Evolutionary conservation across 2,888 invertebrate species (phyloP).

Genomic region (Drosophila imparisetae): DNA sequence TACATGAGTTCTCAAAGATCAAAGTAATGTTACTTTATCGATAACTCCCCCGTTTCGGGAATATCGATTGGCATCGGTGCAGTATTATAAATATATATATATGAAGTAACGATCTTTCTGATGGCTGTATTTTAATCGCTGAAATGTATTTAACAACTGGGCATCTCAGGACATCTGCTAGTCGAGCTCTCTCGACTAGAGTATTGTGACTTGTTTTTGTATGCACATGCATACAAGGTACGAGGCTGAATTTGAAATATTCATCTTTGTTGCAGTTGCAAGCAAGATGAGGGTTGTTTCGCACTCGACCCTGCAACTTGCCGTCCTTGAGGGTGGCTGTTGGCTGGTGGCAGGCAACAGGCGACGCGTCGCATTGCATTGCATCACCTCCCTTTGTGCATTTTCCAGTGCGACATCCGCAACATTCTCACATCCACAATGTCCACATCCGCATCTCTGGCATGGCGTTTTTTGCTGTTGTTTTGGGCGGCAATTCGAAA

Average conservation of each 20-base stretch:
- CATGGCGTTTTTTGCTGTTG: constrained; percentile 31
- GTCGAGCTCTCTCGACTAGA: background rate
- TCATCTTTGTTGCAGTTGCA: constrained; percentile 56
- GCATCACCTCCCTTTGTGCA: constrained; percentile 59
- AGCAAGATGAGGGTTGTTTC: constrained; percentile 60
- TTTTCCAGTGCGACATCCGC: constrained; percentile 54
- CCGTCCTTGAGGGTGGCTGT: constrained; percentile 61
- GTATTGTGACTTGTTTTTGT: background rate
- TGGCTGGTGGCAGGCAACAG: constrained; percentile 64
- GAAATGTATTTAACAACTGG: background rate
- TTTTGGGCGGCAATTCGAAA: constrained; percentile 70
- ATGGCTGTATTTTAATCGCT: background rate
- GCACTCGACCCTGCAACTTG: constrained; percentile 14
- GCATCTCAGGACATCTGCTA: background rate
- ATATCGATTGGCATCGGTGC: background rate
- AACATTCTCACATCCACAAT: constrained; percentile 3
- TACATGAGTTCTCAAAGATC: background rate
- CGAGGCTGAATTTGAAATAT: constrained; percentile 62
- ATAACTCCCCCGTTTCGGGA: background rate
- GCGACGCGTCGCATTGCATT: constrained; percentile 31
- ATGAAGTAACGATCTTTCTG: background rate
- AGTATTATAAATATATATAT: background rate
- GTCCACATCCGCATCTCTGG: constrained; percentile 14
- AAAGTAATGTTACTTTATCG: background rate
- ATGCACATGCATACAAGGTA: constrained; percentile 42